phyloP scores from a whole-genome alignment of 2,113 vertebrate species.

The Naja naja region DNA sequence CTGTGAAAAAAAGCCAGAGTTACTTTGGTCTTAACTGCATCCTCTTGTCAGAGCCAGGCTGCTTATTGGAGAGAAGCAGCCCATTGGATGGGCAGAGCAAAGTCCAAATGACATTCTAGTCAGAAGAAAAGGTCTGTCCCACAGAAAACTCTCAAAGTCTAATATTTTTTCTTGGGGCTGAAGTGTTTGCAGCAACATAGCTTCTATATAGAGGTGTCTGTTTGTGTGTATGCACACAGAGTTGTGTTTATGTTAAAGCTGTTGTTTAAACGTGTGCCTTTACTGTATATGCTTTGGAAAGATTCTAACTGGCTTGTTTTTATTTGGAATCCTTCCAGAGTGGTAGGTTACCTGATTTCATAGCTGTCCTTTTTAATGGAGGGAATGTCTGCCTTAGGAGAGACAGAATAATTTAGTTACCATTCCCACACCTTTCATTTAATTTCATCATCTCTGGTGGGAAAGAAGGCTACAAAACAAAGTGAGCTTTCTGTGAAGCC shows the following conservation, averaged over 20 bases:
- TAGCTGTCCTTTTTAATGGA: fast-evolving
- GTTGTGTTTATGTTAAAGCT: background rate
- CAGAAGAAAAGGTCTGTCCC: background rate
- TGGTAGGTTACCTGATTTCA: background rate
- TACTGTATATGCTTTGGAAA: background rate
- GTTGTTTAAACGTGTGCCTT: fast-evolving
- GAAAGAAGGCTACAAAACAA: background rate
- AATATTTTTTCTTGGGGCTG: background rate
- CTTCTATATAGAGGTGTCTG: background rate
- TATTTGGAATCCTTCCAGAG: background rate
- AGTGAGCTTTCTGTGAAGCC: background rate
- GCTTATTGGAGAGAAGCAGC: background rate
- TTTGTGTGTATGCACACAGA: background rate
- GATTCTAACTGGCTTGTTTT: background rate
- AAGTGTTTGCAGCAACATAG: background rate
- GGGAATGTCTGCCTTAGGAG: fast-evolving
- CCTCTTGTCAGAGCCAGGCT: background rate
- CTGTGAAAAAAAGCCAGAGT: background rate
- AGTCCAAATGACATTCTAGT: background rate
- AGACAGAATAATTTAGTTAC: fast-evolving
- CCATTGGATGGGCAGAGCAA: background rate
- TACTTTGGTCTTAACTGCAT: background rate
- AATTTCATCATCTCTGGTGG: background rate
- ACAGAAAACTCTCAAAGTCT: background rate
- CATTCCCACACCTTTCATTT: background rate